Evolutionary conservation across 2,888 invertebrate species (phyloP), one percentile per base, ranked within the genome.

Genomic region (Lasius platythorax): DNA sequence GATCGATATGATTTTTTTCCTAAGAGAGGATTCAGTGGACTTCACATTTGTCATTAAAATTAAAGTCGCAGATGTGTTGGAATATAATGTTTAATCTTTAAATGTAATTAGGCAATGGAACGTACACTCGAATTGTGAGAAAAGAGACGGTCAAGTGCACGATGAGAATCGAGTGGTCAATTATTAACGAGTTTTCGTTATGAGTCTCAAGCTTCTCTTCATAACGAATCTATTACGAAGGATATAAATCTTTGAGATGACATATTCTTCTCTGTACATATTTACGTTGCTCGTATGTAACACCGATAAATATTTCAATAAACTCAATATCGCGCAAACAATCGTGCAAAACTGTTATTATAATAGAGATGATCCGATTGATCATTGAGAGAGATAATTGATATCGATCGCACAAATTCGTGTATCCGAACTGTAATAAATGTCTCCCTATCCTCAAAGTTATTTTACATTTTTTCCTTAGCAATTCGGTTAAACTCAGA

Each of bases 241-340:
- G 4, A 50, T 43, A 11, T 28, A 40, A 68, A 43, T 68, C 68
- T 56, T 40, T 28, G 12, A 50, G 50, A 58, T 23, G 56, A 18
- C 50, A 33, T 23, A 23, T 50, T 56, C n/a, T 72, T 37, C 28
- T 70, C 28, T 74, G 33, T 83, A 76, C 76, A 84, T 30, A 43
- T 78, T 53, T 87, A 61, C 61, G 40, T 82, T 53, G 53, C 33
- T 63, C 68, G 68, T 86, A 91, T 73, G 66, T 86, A 91, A 91
- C 88, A 86, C 66, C 82, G 84, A 90, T 92, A 91, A 90, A 91
- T 85, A 87, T 92, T 72, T 91, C 72, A 86, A 92, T 92, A 89
- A 91, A 91, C 88, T 88, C 75, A 91, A 89, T 92, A 82, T 85
- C 87, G 78, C 85, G 85, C 85, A 85, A 89, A 89, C 83, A 89